Conservation (phyloP, 2,113 vertebrate species). For the Cyprinus carpio region DNA sequence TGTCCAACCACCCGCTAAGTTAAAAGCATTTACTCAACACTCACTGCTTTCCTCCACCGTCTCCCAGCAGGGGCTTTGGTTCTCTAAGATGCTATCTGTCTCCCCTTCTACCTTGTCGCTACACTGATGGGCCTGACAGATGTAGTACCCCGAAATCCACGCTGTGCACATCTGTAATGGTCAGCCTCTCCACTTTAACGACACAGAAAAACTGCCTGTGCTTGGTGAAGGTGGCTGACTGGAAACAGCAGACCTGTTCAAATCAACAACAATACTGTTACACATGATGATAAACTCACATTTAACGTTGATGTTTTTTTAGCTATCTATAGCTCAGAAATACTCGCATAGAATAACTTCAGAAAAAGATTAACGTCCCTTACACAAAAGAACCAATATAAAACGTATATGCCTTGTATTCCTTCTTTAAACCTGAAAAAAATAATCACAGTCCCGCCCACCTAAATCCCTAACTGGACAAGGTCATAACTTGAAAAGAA, state of each 20-base stretch:
- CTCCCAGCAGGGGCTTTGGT: slow-evolving; percentile 86
- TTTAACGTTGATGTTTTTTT: not conserved
- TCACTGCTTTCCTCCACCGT: slow-evolving; percentile 87
- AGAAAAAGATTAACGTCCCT: no score
- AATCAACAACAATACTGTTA: not conserved
- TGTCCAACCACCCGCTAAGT: not conserved
- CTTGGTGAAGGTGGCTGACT: slow-evolving; percentile 82
- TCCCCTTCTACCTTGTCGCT: no score
- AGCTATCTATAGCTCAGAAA: not conserved
- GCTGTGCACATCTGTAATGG: slow-evolving; percentile 77
- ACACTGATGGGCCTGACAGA: slow-evolving; percentile 95
- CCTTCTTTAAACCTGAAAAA: no score
- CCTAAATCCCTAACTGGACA: no score
- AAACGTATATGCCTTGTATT: no score
- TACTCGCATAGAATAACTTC: no score
- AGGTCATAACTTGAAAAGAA: no score
- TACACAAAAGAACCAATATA: no score
- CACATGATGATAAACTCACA: not conserved
- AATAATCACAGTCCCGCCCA: no score
- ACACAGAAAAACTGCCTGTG: slow-evolving; percentile 82
- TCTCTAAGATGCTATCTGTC: slow-evolving; percentile 88
- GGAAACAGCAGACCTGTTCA: slow-evolving; percentile 86
- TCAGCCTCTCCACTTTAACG: slow-evolving; percentile 85
- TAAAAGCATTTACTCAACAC: slow-evolving; percentile 58
- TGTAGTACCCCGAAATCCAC: slow-evolving; percentile 88